Base-by-base conservation (phyloP, 2,797 vertebrate species). In the Pseudopleuronectes americanus region DNA sequence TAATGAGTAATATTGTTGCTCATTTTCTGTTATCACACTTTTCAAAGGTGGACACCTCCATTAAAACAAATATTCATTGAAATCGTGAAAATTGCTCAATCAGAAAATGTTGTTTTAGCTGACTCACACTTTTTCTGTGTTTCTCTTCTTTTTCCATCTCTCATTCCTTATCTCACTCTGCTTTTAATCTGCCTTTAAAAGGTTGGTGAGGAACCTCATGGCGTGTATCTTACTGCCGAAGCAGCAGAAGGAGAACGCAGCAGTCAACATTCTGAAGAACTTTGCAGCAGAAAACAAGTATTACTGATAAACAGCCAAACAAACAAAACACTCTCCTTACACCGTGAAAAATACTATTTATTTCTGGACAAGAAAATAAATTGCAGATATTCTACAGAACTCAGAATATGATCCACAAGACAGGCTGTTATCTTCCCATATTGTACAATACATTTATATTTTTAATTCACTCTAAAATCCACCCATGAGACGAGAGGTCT, bases 211-310 rank as follows among this genome's bases (percentile, higher is more conserved):
- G 87, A 90, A 88, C 66, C 84, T 98, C 86, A 81, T 96, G 84
- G 83, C 1, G 0, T 95, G 92, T 73, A 53, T 96, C 61, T 87
- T 71, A 57, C 79, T 71, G 77, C 78, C 82, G 52, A 86, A 90
- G 59, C 80, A 70, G 77, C 92, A 83, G 77, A 90, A 89, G 67
- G 77, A 81, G 72, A 76, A 69, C 65, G 71, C 36, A 45, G 95
- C 94, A 2, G 90, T 95, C 79, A 69, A 73, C 22, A 83, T 97
- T 71, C 86, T 97, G 45, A 84, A 91, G 70, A 92, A 93, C 64
- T 90, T 97, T 84, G 74, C 79, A 57, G 63, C 69, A 72, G 95
- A 96, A 74, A 77, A 95, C 48, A 94, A 93, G 97, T 98, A 95
- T 86, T 45, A 68, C 38, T 71, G n/a, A 76, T 64, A 65, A 10